Percentiles rank a stretch among this genome's conserved stretches.
Evolutionary conservation across 2,888 invertebrate species (phyloP).

Genomic region (Eristalinus sepulchralis): DNA sequence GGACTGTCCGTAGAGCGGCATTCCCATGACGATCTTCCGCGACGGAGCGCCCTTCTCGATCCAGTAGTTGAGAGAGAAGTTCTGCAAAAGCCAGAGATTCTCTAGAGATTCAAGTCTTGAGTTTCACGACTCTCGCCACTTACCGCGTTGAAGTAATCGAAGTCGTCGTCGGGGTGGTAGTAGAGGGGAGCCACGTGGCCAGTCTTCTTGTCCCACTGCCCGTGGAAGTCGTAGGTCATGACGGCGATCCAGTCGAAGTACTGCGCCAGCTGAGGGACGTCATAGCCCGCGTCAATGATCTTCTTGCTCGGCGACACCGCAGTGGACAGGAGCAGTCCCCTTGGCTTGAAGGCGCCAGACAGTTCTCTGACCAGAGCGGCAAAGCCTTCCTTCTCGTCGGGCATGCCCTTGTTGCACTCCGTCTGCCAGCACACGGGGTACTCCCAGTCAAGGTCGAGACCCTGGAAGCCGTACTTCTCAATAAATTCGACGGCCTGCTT

Average conservation of each 20-base stretch:
- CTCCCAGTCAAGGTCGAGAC: slow-evolving; percentile 97
- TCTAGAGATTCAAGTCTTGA: neutral
- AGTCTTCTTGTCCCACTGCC: slow-evolving; percentile 95
- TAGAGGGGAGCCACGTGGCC: slow-evolving; percentile 94
- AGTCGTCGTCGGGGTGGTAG: slow-evolving; percentile 91
- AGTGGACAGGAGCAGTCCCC: slow-evolving; percentile 88
- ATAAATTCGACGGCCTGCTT: slow-evolving; percentile 88
- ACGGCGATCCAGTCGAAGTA: slow-evolving; percentile 95
- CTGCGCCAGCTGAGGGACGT: slow-evolving; percentile 88
- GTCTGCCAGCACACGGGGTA: slow-evolving; percentile 89
- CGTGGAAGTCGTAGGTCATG: slow-evolving; percentile 96
- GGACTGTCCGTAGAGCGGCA: slow-evolving; percentile 94
- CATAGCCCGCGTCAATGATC: slow-evolving; percentile 92
- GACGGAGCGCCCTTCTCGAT: slow-evolving; percentile 91
- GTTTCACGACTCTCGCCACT: slow-evolving; percentile 74
- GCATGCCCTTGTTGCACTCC: slow-evolving; percentile 91
- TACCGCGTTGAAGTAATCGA: slow-evolving; percentile 91
- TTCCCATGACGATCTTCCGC: slow-evolving; percentile 92
- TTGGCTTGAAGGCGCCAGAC: slow-evolving; percentile 85
- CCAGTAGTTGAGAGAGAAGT: slow-evolving; percentile 95
- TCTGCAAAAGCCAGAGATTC: slow-evolving; percentile 81
- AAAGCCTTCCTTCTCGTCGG: slow-evolving; percentile 91
- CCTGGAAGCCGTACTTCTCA: slow-evolving; percentile 92
- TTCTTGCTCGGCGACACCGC: slow-evolving; percentile 94
- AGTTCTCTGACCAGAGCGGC: slow-evolving; percentile 88